Conservation (phyloP, 2,797 vertebrate genomes). For the Nothura maculosa region DNA sequence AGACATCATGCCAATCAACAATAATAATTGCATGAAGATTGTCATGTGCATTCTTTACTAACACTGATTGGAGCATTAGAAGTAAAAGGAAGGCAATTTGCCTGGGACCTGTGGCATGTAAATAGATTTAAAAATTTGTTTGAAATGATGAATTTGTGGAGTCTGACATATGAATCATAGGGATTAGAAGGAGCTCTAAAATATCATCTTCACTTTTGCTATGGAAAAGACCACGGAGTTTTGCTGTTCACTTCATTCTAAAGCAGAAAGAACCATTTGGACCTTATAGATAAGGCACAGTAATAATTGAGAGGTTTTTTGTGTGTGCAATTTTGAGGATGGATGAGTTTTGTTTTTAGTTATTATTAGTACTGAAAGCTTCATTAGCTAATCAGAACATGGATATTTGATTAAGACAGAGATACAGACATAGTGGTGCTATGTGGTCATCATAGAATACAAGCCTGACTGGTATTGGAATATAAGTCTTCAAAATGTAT, state of each 20-base stretch:
- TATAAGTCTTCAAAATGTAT: neutral
- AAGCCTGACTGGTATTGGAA: neutral
- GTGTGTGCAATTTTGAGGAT: neutral
- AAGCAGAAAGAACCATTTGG: neutral
- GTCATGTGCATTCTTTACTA: neutral
- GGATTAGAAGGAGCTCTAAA: constrained; percentile 13
- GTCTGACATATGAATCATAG: constrained; percentile 42
- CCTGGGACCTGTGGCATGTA: neutral
- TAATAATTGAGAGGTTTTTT: neutral
- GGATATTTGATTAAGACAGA: neutral
- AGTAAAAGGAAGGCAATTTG: neutral
- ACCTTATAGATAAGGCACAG: neutral
- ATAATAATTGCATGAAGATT: neutral
- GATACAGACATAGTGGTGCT: neutral
- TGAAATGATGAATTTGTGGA: constrained; percentile 3
- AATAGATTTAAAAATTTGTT: neutral
- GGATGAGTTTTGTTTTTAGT: neutral
- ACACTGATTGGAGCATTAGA: neutral
- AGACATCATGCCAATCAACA: neutral
- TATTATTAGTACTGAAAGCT: neutral
- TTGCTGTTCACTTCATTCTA: constrained; percentile 4
- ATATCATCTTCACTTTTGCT: constrained; percentile 35
- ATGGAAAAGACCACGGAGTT: neutral
- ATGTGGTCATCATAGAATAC: neutral
- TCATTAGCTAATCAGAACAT: neutral